Conservation (phyloP, 2,113 vertebrate genomes). For the Antechinus stuartii region DNA sequence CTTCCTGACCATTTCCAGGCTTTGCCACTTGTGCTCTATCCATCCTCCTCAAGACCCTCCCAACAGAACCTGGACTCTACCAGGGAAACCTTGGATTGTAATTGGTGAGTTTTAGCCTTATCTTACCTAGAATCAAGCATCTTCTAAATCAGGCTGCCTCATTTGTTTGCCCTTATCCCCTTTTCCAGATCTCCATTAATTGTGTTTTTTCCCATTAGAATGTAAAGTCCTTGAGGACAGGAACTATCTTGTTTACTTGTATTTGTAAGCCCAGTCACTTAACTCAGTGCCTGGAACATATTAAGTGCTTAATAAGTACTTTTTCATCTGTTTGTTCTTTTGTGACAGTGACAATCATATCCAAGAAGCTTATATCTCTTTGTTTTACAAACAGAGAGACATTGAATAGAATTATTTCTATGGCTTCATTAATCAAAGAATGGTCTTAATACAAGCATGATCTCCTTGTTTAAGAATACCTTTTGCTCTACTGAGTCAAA, state of each 20-base stretch:
- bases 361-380: not conserved
- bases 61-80: no score
- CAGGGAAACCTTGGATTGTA: no score
- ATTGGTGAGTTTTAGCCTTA: no score
- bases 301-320: not conserved
- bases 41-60: no score
- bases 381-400: not conserved
- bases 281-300: not conserved
- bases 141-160: no score
- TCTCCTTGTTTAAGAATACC: not conserved
- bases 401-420: not conserved
- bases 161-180: not conserved
- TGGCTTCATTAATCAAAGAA: not conserved
- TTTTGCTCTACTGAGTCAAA: not conserved
- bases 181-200: not conserved
- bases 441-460: not conserved
- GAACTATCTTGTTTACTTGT: not conserved
- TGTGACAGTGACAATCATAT: not conserved
- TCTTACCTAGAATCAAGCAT: no score
- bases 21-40: no score
- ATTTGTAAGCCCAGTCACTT: not conserved
- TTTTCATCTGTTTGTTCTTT: not conserved
- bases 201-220: not conserved
- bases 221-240: not conserved
- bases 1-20: no score